Percentiles rank a stretch among this genome's conserved stretches.
Evolutionary conservation across 2,113 vertebrate genomes (phyloP).

Genomic region (Brachirus orientalis): DNA sequence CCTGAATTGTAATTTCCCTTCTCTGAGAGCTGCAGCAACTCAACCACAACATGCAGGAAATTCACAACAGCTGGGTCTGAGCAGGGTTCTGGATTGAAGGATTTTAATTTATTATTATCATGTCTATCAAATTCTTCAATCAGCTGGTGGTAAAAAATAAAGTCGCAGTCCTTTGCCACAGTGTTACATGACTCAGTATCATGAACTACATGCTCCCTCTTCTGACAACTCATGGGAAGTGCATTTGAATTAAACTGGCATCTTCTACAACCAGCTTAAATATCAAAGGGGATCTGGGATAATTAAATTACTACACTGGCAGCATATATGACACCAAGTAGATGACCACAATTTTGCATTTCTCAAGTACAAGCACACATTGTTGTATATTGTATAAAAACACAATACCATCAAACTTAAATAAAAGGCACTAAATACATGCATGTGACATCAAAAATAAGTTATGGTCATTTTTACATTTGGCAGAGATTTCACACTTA

Average conservation of each 20-base stretch:
- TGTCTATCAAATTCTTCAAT: not conserved
- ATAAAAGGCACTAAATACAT: constrained; percentile 11
- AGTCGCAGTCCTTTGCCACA: not conserved
- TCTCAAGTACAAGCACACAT: constrained; percentile 28
- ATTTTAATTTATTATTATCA: not conserved
- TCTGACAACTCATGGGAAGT: constrained; percentile 27
- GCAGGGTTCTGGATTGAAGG: not conserved
- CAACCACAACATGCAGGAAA: not conserved
- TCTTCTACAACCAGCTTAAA: not conserved
- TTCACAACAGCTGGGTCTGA: not conserved
- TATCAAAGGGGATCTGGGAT: not conserved
- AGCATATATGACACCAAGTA: constrained; percentile 4
- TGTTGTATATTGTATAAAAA: constrained; percentile 34
- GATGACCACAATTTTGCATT: constrained; percentile 9
- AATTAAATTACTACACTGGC: constrained; percentile 24
- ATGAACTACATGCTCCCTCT: constrained; percentile 36
- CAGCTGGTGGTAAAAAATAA: not conserved
- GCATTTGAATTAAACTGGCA: not conserved
- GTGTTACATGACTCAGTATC: not conserved
- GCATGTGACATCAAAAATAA: not conserved
- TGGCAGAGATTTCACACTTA: not conserved
- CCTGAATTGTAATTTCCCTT: constrained; percentile 9
- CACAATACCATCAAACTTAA: constrained; percentile 3
- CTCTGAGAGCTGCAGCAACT: not conserved
- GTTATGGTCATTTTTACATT: constrained; percentile 16